Percentiles rank a stretch among this genome's conserved stretches.
Evolutionary conservation across 2,113 vertebrate genomes (phyloP).

Genomic region (Garra rufa): DNA sequence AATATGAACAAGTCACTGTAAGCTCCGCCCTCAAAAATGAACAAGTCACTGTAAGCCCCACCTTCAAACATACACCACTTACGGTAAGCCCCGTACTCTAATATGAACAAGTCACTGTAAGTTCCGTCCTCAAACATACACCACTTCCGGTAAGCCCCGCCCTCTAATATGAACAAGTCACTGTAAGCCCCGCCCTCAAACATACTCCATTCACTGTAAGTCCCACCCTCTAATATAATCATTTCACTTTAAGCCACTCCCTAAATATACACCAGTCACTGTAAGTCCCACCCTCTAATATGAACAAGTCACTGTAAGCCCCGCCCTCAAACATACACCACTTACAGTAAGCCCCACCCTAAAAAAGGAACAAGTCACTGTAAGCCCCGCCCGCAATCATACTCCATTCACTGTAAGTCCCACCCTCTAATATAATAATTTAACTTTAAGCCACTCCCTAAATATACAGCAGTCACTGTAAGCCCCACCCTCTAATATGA

Average conservation of each 20-base stretch:
- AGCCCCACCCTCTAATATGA: not conserved
- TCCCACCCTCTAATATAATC: not conserved
- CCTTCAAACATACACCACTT: too few relatives aligned
- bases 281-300: not conserved
- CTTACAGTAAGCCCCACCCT: not conserved
- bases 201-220: not conserved
- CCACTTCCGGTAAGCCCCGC: not conserved
- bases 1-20: not conserved
- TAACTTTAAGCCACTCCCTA: not conserved
- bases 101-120: not conserved
- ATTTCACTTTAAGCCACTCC: not conserved
- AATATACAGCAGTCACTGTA: not conserved
- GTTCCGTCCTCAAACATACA: not conserved
- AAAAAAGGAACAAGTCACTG: too few relatives aligned
- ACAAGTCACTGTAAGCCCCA: too few relatives aligned
- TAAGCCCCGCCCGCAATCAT: too few relatives aligned
- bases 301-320: not conserved
- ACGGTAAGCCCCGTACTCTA: not conserved
- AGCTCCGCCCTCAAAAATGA: not conserved
- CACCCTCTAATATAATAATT: not conserved
- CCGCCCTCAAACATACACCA: not conserved
- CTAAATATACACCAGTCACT: not conserved
- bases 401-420: too few relatives aligned
- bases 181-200: not conserved
- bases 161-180: not conserved